These are phyloP conservation scores for Xylota sylvarum DNA, from an alignment of 2,888 invertebrate species.

Conservation along the genomic window DNA sequence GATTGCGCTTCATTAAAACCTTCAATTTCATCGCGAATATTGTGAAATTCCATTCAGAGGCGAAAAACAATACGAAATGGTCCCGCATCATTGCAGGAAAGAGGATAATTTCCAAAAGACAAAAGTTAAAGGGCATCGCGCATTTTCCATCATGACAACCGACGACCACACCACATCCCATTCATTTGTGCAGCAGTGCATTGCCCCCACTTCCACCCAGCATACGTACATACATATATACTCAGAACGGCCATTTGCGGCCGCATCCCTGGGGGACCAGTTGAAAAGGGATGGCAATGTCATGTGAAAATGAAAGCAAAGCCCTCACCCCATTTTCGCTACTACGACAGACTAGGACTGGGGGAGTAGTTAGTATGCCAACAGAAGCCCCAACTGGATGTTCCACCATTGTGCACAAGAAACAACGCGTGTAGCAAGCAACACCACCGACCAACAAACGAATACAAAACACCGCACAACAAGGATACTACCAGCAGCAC, in stretches of 20 bases:
- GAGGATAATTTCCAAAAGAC: conserved; percentile 52
- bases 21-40: conserved; percentile 47
- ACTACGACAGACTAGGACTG: neutral
- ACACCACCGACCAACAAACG: conserved; percentile 71
- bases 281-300: conserved; percentile 76
- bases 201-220: neutral
- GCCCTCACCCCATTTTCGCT: conserved; percentile 1
- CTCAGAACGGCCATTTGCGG: conserved; percentile 65
- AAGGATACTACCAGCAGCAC: conserved; percentile 24
- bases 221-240: neutral
- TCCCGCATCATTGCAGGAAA: conserved; percentile 36
- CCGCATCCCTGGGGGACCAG: conserved; percentile 62
- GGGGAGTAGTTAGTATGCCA: conserved; percentile 17
- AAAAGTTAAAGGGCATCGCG: conserved; percentile 64
- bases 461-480: conserved; percentile 65
- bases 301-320: conserved; percentile 77
- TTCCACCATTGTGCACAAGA: conserved; percentile 44
- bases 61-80: conserved; percentile 29
- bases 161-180: conserved; percentile 1
- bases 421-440: conserved; percentile 68
- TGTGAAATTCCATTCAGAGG: conserved; percentile 28
- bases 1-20: conserved; percentile 49
- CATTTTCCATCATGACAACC: conserved; percentile 53
- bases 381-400: conserved; percentile 46
- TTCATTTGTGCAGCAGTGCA: conserved; percentile 25